Evolutionary conservation across 2,888 invertebrate genomes (phyloP), one percentile per base, ranked within the genome.

Genomic region (Euplagia quadripunctaria): DNA sequence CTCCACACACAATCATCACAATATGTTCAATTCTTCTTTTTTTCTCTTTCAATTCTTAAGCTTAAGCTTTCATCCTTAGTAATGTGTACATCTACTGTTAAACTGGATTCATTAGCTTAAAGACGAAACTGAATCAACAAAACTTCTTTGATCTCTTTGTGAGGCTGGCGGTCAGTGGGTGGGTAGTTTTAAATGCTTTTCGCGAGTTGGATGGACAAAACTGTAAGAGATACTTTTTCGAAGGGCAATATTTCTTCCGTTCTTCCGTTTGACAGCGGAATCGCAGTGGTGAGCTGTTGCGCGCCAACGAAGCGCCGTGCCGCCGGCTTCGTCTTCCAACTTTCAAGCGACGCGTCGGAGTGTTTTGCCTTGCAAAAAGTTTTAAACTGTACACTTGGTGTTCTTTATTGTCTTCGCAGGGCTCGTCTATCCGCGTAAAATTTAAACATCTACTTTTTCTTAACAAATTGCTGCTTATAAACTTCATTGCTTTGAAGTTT

Each of bases 381-480:
- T 94, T 94, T 90, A 93, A 94, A 94, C 92, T 92, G 90, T 89
- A 91, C 94, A 92, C 92, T 94, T 93, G 92, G 89, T 89, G 89
- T 93, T 93, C 93, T 94, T 94, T 94, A 94, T 94, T 94, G 93
- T 95, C 92, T 94, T 90, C 90, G 82, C 86, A 86, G 86, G 86
- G 79, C 86, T 90, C 88, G 85, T 90, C 86, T 92, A 89, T 91
- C 89, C 88, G 90, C 88, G 90, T 91, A 88, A 89, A 92, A 91
- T 92, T 92, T 89, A 90, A 92, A 91, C 90, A 88, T 90, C 87
- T 85, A 88, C 87, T 90, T 88, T 61, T 87, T 86, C 87, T 82
- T 83, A 87, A 87, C 88, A 87, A 91, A 90, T 89, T 81, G 85
- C 86, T 83, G 84, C 86, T 83, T 88, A 84, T 87, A 88, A 88